Evolutionary conservation across 2,113 vertebrate genomes (phyloP).

Genomic region (Microcebus lehilahytsara): DNA sequence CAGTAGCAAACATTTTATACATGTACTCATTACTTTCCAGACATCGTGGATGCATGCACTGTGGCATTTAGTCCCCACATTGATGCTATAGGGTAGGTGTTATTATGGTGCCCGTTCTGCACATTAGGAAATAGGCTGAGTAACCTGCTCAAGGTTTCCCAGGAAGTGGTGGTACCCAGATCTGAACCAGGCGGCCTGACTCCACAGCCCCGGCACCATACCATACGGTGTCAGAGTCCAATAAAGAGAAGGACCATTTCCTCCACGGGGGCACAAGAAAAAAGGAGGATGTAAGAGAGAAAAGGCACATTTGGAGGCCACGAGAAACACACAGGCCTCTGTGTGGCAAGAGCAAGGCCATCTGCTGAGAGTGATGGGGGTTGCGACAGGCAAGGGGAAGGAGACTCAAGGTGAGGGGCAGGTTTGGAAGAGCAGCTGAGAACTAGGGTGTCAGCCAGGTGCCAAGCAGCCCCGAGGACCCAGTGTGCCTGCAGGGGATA

Average conservation of each 20-base stretch:
- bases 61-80: neutral
- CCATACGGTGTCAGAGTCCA: neutral
- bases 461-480: neutral
- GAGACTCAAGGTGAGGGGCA: too few species aligned
- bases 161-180: neutral
- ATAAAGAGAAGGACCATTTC: neutral
- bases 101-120: neutral
- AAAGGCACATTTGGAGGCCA: neutral
- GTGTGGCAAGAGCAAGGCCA: neutral
- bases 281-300: neutral
- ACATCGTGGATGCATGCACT: neutral
- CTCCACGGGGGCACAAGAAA: neutral
- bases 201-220: neutral
- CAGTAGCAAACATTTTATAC: neutral
- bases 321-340: neutral
- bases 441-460: neutral
- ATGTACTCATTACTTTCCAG: neutral
- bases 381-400: neutral
- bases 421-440: neutral
- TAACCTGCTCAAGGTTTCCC: neutral
- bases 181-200: neutral
- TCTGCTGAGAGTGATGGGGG: neutral
- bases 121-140: neutral
- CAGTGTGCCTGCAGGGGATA: neutral
- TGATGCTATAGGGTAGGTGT: neutral